Conservation (phyloP, 2,888 invertebrate genomes). For the Mamestra brassicae region DNA sequence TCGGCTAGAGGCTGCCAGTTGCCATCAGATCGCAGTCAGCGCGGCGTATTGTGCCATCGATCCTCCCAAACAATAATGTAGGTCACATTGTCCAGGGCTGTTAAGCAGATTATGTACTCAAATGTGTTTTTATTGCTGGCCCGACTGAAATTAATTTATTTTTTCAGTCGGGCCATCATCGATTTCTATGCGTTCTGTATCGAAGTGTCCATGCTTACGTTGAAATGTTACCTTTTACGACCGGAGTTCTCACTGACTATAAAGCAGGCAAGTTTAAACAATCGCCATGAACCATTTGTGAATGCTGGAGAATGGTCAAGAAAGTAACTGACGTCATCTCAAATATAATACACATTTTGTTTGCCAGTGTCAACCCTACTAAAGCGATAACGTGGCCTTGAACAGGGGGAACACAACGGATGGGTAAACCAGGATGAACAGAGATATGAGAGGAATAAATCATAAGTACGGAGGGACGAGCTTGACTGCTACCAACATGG, state of each 20-base stretch:
- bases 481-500: background rate
- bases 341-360: background rate
- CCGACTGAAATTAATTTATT: no score
- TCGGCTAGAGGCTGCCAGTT: conserved; percentile 25
- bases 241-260: background rate
- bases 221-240: background rate
- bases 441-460: conserved; percentile 27
- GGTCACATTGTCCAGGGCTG: conserved; percentile 48
- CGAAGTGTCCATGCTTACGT: background rate
- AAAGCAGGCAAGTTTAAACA: background rate
- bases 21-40: conserved; percentile 56
- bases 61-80: conserved; percentile 52
- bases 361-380: conserved; percentile 31
- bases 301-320: background rate
- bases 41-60: conserved; percentile 58
- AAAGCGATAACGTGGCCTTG: conserved; percentile 42
- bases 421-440: conserved; percentile 19
- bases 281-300: background rate
- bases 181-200: background rate
- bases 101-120: background rate
- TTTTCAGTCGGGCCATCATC: no score
- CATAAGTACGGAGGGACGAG: background rate
- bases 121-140: background rate
- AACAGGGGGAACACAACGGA: conserved; percentile 31
- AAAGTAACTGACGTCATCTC: background rate